A percentile compares a stretch with the other conserved stretches of the same genome.
phyloP scores from a whole-genome alignment of 1,140 invertebrate genomes.

The Leptinotarsa undecemlineata region DNA sequence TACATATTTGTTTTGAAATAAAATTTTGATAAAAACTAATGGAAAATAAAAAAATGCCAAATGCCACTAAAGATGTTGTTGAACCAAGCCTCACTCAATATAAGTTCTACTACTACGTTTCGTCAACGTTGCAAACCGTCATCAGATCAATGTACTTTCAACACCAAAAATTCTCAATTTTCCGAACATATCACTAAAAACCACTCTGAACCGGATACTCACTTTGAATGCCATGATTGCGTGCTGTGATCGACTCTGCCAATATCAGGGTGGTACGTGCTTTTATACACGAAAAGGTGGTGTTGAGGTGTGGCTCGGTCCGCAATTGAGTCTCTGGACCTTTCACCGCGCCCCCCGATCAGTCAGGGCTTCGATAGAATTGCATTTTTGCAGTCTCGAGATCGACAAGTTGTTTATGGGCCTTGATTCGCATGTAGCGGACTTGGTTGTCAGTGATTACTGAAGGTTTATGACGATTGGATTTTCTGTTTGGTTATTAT shows the following conservation, averaged over 20 bases:
- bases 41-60: too few species aligned
- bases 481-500: too few species aligned
- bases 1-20: too few species aligned
- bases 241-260: neutral
- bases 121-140: too few species aligned
- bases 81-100: too few species aligned
- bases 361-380: neutral
- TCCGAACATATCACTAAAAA: neutral
- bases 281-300: constrained; percentile 1
- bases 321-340: neutral
- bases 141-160: too few species aligned
- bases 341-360: neutral
- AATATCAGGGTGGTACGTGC: neutral
- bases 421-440: neutral
- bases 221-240: constrained; percentile 22
- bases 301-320: neutral
- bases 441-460: neutral
- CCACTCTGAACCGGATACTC: constrained; percentile 15
- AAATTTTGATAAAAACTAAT: too few species aligned
- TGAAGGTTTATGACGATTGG: too few species aligned
- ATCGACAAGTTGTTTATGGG: neutral
- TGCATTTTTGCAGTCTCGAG: constrained; percentile 3
- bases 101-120: too few species aligned
- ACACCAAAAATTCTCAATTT: neutral
- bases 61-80: too few species aligned